Conservation (phyloP, 2,888 invertebrate genomes). For the Ophion ventricosus region DNA sequence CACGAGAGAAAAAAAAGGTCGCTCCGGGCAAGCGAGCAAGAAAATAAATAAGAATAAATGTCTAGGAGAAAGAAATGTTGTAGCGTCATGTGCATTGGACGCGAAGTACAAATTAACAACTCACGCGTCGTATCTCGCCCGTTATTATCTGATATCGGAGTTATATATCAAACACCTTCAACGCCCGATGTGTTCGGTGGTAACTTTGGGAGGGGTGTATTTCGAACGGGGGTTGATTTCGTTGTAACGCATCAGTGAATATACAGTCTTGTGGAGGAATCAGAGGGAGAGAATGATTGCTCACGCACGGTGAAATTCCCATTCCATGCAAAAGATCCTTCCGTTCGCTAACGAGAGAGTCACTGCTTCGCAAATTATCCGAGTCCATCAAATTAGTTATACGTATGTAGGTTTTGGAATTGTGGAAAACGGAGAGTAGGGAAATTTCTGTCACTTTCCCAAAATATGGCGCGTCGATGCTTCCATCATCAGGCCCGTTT, state of each 20-base stretch:
- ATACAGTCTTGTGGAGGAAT: neutral
- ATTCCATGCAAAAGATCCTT: slow-evolving; percentile 40
- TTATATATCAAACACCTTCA: slow-evolving; percentile 79
- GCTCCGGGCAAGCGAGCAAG: neutral
- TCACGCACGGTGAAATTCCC: slow-evolving; percentile 55
- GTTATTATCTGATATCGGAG: slow-evolving; percentile 81
- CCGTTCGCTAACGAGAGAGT: slow-evolving; percentile 72
- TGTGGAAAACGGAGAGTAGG: no score
- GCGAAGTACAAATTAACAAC: slow-evolving; percentile 79
- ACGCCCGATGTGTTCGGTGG: slow-evolving; percentile 37
- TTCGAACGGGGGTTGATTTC: slow-evolving; percentile 17
- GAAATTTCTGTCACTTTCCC: no score
- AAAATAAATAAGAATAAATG: slow-evolving; percentile 7
- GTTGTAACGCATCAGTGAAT: slow-evolving; percentile 24
- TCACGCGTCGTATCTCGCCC: slow-evolving; percentile 80
- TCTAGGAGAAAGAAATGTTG: slow-evolving; percentile 31
- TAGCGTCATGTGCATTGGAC: slow-evolving; percentile 76
- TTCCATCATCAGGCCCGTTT: no score
- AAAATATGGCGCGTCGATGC: no score
- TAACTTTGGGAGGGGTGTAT: slow-evolving; percentile 30
- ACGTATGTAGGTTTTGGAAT: slow-evolving; percentile 16
- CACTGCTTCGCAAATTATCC: slow-evolving; percentile 64
- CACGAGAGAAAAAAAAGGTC: neutral
- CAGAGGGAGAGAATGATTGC: slow-evolving; percentile 51
- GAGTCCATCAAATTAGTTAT: slow-evolving; percentile 79